Evolutionary conservation across 2,113 vertebrate genomes (phyloP).

Genomic region (Megalops atlanticus): DNA sequence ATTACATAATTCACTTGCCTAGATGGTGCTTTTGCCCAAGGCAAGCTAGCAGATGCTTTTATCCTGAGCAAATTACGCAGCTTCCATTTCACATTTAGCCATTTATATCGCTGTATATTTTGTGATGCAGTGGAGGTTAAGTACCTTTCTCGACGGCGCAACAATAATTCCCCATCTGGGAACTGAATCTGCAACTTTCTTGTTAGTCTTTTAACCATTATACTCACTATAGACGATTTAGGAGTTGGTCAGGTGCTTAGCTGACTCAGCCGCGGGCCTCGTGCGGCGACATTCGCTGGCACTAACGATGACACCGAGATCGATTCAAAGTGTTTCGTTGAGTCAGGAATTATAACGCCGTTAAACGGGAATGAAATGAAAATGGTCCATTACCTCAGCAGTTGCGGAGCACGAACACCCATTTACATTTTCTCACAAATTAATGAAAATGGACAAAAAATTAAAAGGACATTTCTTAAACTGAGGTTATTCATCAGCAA

Average conservation of each 20-base stretch:
- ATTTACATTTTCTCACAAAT: not conserved
- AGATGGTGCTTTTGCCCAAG: too few species aligned
- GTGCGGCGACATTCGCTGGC: not conserved
- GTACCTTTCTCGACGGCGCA: not conserved
- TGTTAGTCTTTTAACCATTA: not conserved
- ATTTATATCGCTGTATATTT: not conserved
- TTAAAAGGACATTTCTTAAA: not conserved
- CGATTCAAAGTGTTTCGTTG: not conserved
- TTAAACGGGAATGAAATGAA: not conserved
- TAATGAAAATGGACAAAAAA: not conserved
- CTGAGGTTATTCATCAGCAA: not conserved
- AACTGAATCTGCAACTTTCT: not conserved
- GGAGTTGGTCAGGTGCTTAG: not conserved
- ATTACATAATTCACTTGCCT: not conserved
- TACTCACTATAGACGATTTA: not conserved
- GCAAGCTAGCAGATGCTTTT: not conserved
- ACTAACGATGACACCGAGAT: not conserved
- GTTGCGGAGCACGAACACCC: not conserved
- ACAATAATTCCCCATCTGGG: not conserved
- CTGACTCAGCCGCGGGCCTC: not conserved
- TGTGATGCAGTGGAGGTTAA: too few species aligned
- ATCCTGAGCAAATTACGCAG: not conserved
- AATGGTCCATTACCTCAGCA: not conserved
- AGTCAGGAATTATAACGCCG: not conserved
- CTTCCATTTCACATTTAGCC: not conserved